Evolutionary conservation across 2,113 vertebrate species (phyloP).

Genomic region (Chloroceryle aenea): DNA sequence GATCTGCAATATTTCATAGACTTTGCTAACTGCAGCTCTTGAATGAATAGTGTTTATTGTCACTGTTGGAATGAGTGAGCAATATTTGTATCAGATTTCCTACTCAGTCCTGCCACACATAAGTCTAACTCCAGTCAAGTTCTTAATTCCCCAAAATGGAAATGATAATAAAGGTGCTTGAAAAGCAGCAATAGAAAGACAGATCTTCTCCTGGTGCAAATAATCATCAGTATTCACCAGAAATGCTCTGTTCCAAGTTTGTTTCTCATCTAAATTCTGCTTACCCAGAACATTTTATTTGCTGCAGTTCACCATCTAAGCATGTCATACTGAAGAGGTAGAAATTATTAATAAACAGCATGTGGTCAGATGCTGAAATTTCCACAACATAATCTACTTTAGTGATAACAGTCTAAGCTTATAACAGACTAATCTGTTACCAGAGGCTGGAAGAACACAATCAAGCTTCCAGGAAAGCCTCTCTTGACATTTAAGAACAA

Average conservation of each 20-base stretch:
- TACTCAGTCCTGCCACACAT: background rate
- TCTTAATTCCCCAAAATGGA: background rate
- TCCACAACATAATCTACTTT: background rate
- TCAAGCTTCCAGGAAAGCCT: background rate
- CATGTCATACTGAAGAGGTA: background rate
- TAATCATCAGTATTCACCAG: background rate
- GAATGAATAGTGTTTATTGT: background rate
- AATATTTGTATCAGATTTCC: background rate
- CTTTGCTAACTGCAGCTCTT: background rate
- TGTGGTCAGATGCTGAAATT: background rate
- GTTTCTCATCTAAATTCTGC: background rate
- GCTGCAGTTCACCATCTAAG: background rate
- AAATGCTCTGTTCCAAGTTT: background rate
- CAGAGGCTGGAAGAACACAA: background rate
- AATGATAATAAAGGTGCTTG: background rate
- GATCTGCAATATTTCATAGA: background rate
- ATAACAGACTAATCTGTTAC: background rate
- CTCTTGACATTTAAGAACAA: slow-evolving; percentile 5
- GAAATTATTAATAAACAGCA: background rate
- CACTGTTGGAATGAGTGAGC: background rate
- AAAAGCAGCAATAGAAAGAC: background rate
- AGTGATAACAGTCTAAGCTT: background rate
- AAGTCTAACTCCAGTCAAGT: background rate
- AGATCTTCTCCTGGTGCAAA: background rate
- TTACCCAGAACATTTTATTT: background rate